Percentiles rank a stretch among this genome's conserved stretches.
These are phyloP conservation scores for Cyprinodon variegatus DNA, from an alignment of 2,113 vertebrate species.

Conservation along the genomic window DNA sequence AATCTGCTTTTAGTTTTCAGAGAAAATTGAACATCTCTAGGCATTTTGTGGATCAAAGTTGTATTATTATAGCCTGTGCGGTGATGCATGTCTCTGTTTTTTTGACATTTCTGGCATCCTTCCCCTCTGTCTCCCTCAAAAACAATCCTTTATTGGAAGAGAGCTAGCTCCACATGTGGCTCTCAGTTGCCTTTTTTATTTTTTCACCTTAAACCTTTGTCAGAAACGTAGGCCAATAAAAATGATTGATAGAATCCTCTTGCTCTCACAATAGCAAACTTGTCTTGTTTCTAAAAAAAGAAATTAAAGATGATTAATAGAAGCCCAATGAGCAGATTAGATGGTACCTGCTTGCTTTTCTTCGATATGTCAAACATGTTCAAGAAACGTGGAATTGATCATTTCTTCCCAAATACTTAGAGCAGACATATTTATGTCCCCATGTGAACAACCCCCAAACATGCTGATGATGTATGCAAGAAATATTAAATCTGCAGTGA, in stretches of 20 bases:
- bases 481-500: background rate
- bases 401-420: background rate
- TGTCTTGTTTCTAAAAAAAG: background rate
- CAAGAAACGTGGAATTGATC: background rate
- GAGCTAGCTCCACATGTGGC: background rate
- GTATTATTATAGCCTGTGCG: background rate
- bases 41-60: background rate
- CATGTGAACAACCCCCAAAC: background rate
- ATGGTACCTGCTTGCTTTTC: background rate
- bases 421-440: background rate
- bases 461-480: conserved; percentile 1
- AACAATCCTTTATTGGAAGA: background rate
- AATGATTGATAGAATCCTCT: background rate
- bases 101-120: background rate
- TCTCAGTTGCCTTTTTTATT: conserved; percentile 5
- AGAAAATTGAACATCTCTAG: background rate
- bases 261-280: background rate
- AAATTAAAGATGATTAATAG: background rate
- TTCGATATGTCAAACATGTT: background rate
- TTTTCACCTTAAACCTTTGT: background rate
- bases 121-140: background rate
- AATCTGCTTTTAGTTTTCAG: background rate
- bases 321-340: background rate
- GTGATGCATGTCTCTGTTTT: background rate
- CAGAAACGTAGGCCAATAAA: background rate